These are phyloP conservation scores for Octomys mimax DNA, from an alignment of 2,797 vertebrate genomes.

Conservation along the genomic window DNA sequence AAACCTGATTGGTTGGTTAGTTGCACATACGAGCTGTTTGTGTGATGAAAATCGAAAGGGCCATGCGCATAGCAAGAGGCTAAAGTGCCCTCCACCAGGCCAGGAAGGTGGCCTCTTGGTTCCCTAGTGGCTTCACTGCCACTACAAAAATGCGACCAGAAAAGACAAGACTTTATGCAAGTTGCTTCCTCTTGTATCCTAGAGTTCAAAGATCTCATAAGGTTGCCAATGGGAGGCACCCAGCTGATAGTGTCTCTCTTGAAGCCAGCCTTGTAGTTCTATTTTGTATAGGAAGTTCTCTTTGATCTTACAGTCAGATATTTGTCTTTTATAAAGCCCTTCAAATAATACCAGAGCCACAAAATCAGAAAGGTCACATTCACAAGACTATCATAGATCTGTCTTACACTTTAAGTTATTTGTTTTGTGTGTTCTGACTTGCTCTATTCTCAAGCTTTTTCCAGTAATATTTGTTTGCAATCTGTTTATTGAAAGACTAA, in stretches of 20 bases:
- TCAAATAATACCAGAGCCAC: constrained; percentile 33
- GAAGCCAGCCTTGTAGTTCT: not conserved
- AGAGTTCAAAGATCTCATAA: not conserved
- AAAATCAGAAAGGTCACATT: constrained; percentile 12
- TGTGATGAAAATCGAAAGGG: not conserved
- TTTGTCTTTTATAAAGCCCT: constrained; percentile 33
- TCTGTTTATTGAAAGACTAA: not conserved
- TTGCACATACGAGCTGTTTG: not conserved
- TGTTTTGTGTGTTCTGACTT: not conserved
- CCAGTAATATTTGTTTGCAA: not conserved
- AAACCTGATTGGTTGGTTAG: not conserved
- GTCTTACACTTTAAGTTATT: not conserved
- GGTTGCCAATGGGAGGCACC: not conserved
- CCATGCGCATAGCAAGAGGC: not conserved
- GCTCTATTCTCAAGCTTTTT: not conserved
- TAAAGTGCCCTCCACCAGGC: not conserved
- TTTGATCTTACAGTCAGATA: constrained; percentile 54
- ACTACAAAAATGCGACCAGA: not conserved
- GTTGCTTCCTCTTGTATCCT: not conserved
- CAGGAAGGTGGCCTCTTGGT: not conserved
- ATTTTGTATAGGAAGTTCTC: constrained; percentile 40
- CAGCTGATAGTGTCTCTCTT: not conserved
- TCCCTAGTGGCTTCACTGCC: not conserved
- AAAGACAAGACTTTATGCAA: not conserved
- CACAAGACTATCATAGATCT: not conserved